These are phyloP conservation scores for Auanema sp. DNA, from an alignment of 2,888 invertebrate species.

Conservation along the genomic window DNA sequence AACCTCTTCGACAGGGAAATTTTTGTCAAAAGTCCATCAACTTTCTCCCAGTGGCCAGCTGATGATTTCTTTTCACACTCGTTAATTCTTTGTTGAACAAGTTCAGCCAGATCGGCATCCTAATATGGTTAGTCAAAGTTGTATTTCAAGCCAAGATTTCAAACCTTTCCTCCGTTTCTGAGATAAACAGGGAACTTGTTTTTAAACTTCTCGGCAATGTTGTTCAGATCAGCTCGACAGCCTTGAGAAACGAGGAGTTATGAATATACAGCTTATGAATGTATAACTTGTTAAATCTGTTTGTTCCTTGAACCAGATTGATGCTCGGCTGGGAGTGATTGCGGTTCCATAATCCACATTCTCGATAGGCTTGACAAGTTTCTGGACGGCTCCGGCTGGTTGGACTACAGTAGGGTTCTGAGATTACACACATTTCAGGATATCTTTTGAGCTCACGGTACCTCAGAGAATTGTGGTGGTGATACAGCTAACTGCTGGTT, in stretches of 20 bases:
- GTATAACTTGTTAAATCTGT: constrained; percentile 36
- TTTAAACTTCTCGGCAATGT: constrained; percentile 52
- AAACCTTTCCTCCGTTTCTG: constrained; percentile 41
- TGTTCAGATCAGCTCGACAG: constrained; percentile 25
- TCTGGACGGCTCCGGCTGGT: too few relatives aligned
- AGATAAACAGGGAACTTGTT: constrained; percentile 56
- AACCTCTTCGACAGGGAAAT: constrained; percentile 46
- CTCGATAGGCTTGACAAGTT: too few relatives aligned
- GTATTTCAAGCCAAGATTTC: neutral
- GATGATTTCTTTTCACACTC: constrained; percentile 45
- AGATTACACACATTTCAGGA: too few relatives aligned
- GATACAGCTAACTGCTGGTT: neutral
- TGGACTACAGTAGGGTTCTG: too few relatives aligned
- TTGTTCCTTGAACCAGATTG: constrained; percentile 43
- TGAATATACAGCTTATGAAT: neutral
- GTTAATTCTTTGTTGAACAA: constrained; percentile 41
- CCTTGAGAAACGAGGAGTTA: constrained; percentile 5
- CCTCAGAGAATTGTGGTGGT: neutral
- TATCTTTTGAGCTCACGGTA: neutral
- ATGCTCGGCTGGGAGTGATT: constrained; percentile 17
- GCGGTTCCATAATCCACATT: too few relatives aligned
- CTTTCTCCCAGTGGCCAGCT: constrained; percentile 48
- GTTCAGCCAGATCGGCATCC: constrained; percentile 38
- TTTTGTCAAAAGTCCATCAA: constrained; percentile 35
- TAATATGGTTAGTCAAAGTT: constrained; percentile 19